These are phyloP conservation scores for Drosophila rhopaloa DNA, from an alignment of 1,140 invertebrate genomes.

Conservation along the genomic window DNA sequence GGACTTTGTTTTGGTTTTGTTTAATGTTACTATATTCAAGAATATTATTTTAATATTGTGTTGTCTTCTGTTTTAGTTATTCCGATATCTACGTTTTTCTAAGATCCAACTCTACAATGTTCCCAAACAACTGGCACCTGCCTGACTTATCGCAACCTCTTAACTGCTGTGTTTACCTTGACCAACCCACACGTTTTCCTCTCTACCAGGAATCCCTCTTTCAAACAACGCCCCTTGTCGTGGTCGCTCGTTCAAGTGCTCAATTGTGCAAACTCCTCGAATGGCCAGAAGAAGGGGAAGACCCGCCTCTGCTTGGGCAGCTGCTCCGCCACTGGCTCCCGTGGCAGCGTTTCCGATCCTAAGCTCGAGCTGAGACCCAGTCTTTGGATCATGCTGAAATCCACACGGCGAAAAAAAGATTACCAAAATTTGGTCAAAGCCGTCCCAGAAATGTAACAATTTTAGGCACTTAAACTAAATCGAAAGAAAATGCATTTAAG, in stretches of 20 bases:
- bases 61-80: neutral
- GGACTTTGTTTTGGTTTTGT: neutral
- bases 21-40: neutral
- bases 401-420: constrained; percentile 15
- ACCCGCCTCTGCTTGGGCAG: constrained; percentile 40
- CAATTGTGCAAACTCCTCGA: constrained; percentile 70
- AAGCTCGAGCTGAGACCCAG: constrained; percentile 9
- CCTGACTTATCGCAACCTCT: constrained; percentile 30
- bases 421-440: neutral
- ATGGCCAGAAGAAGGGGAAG: constrained; percentile 19
- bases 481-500: too few species aligned
- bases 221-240: constrained; percentile 58
- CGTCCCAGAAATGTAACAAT: too few species aligned
- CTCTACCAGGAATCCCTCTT: constrained; percentile 48
- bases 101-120: too few species aligned
- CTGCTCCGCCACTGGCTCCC: constrained; percentile 35
- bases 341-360: constrained; percentile 17
- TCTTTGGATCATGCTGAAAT: constrained; percentile 11
- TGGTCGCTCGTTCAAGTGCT: constrained; percentile 65
- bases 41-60: neutral
- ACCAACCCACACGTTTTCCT: constrained; percentile 33
- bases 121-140: constrained; percentile 20
- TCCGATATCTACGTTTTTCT: neutral
- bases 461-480: too few species aligned
- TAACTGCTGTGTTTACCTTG: constrained; percentile 54